Percentiles rank a stretch among this genome's conserved stretches.
Conservation (phyloP, 2,888 invertebrate species). For the Allacma fusca region DNA sequence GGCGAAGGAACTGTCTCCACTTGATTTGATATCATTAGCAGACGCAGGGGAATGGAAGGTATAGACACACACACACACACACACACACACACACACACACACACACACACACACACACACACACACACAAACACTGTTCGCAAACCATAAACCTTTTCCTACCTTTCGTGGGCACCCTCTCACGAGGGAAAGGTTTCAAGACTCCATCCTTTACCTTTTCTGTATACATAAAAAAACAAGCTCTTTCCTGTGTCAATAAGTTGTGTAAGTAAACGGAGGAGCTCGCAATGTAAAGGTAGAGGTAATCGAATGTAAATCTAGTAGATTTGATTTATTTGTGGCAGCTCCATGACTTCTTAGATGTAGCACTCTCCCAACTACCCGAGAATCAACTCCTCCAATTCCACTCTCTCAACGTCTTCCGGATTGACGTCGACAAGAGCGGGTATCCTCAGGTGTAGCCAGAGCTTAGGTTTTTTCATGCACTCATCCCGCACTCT, state of each 20-base stretch:
- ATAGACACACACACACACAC: no score
- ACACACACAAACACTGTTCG: background rate
- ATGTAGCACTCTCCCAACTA: background rate
- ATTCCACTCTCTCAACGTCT: slow-evolving; percentile 10
- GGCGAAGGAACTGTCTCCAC: slow-evolving; percentile 53
- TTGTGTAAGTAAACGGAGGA: slow-evolving; percentile 36
- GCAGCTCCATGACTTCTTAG: slow-evolving; percentile 38
- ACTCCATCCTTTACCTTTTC: no score
- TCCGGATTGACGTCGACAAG: background rate
- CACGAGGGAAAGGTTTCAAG: no score
- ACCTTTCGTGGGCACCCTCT: no score
- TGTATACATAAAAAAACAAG: no score
- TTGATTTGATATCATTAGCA: slow-evolving; percentile 55
- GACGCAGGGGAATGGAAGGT: slow-evolving; percentile 34
- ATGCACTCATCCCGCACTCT: no score
- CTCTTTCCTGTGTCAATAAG: slow-evolving; percentile 44
- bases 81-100: no score
- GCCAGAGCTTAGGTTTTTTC: no score
- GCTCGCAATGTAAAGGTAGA: slow-evolving; percentile 29
- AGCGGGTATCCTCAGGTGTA: background rate
- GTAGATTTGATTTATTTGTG: slow-evolving; percentile 44
- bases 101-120: no score
- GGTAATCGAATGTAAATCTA: slow-evolving; percentile 43
- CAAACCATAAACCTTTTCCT: no score
- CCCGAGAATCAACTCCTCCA: background rate